phyloP scores from a whole-genome alignment of 2,888 invertebrate genomes.

The Tinea pellionella region DNA sequence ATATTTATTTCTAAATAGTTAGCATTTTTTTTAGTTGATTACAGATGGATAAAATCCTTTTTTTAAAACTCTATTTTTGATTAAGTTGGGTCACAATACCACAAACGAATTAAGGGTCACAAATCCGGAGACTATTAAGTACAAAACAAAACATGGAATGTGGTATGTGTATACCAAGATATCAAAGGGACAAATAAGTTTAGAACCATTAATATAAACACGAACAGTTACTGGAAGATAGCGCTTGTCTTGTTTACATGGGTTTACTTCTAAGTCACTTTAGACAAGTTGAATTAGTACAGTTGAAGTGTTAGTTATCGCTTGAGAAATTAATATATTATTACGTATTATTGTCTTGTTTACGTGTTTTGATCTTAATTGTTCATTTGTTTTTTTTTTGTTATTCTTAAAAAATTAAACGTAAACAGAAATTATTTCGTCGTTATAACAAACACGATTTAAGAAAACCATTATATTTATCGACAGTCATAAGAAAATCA shows the following conservation, averaged over 20 bases:
- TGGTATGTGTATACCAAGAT: constrained; percentile 7
- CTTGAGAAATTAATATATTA: neutral
- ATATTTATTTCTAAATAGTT: no score
- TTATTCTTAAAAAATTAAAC: no score
- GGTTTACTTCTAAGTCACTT: constrained; percentile 6
- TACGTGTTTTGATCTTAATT: neutral
- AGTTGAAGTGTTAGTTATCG: neutral
- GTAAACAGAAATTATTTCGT: no score
- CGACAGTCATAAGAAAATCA: no score
- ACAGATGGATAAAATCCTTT: no score
- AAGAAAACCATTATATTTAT: no score
- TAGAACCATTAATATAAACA: constrained; percentile 11
- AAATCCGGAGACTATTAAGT: neutral
- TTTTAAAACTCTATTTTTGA: no score
- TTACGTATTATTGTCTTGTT: neutral
- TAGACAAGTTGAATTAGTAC: constrained; percentile 8
- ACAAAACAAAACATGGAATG: neutral
- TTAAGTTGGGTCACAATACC: no score
- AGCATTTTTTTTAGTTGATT: no score
- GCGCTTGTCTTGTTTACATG: neutral
- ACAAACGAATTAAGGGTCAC: neutral
- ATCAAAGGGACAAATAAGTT: constrained; percentile 13
- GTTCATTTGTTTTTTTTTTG: neutral
- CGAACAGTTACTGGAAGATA: constrained; percentile 1
- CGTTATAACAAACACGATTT: no score